phyloP scores from a whole-genome alignment of 2,113 vertebrate genomes.

The Notechis scutatus region DNA sequence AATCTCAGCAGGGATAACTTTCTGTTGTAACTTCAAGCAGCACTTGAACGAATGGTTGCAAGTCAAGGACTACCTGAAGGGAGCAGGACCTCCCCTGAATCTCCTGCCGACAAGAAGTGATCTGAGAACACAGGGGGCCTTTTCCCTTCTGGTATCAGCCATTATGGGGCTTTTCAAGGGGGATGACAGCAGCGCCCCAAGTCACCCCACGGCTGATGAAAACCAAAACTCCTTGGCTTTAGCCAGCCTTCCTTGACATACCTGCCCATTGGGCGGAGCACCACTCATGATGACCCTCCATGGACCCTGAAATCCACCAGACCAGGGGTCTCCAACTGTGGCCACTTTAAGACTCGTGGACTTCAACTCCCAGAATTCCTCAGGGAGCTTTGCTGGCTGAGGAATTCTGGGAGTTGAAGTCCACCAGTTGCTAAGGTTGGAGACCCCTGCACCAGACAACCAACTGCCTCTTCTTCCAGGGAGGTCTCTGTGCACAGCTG shows the following conservation, averaged over 20 bases:
- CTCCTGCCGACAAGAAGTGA: no score
- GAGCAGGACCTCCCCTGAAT: not conserved
- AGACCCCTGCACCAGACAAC: no score
- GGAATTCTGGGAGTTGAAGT: no score
- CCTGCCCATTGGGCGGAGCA: not conserved
- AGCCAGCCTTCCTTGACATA: not conserved
- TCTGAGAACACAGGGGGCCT: not conserved
- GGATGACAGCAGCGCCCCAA: not conserved
- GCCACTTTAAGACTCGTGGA: no score
- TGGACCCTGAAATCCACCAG: not conserved
- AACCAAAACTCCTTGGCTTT: not conserved
- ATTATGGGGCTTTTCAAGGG: not conserved
- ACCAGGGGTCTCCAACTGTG: no score
- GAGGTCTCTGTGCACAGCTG: accelerated
- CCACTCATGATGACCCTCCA: not conserved
- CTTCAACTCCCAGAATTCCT: no score
- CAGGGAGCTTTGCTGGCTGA: no score
- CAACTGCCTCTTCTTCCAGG: not conserved
- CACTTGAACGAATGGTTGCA: no score
- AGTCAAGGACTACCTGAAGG: no score
- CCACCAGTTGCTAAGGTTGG: no score
- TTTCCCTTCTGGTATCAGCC: not conserved
- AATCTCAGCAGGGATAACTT: no score
- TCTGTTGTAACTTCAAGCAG: no score
- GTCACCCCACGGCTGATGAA: not conserved